Evolutionary conservation across 2,888 invertebrate genomes (phyloP).

Genomic region (Spicauda simplicius): DNA sequence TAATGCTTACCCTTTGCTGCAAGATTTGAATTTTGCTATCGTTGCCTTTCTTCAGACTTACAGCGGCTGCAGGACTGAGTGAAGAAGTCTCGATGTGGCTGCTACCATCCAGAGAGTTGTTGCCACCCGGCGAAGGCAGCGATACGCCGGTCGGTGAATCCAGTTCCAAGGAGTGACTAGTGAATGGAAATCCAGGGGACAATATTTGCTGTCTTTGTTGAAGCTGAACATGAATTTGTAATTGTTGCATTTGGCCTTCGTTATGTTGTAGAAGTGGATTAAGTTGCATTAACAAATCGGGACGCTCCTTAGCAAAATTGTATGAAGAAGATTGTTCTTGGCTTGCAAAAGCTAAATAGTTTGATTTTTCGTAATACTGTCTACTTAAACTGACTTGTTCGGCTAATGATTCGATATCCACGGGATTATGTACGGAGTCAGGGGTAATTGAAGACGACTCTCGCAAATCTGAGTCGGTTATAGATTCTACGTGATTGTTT

Average conservation of each 20-base stretch:
- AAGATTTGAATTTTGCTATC: constrained; percentile 88
- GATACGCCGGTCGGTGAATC: constrained; percentile 91
- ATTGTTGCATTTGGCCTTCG: constrained; percentile 86
- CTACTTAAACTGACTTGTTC: constrained; percentile 89
- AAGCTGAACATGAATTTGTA: constrained; percentile 89
- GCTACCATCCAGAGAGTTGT: constrained; percentile 88
- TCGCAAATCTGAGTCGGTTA: constrained; percentile 87
- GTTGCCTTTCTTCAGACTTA: constrained; percentile 87
- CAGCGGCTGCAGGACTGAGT: constrained; percentile 88
- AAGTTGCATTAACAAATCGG: constrained; percentile 85
- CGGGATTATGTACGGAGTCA: constrained; percentile 86
- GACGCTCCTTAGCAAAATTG: constrained; percentile 86
- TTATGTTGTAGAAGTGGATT: constrained; percentile 82
- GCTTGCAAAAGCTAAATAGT: constrained; percentile 75
- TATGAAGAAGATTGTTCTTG: constrained; percentile 84
- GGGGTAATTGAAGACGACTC: constrained; percentile 90
- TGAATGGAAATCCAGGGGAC: constrained; percentile 86
- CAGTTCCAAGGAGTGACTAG: constrained; percentile 88
- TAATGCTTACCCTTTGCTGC: constrained; percentile 94
- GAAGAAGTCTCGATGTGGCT: constrained; percentile 84
- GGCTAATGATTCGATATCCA: constrained; percentile 90
- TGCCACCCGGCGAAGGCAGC: constrained; percentile 91
- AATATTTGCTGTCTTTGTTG: constrained; percentile 87
- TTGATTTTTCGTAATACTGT: constrained; percentile 82
- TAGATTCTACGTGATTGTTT: constrained; percentile 89